A percentile compares a stretch with the other conserved stretches of the same genome.
phyloP scores from a whole-genome alignment of 2,888 invertebrate species.

The Enchytraeus crypticus region DNA sequence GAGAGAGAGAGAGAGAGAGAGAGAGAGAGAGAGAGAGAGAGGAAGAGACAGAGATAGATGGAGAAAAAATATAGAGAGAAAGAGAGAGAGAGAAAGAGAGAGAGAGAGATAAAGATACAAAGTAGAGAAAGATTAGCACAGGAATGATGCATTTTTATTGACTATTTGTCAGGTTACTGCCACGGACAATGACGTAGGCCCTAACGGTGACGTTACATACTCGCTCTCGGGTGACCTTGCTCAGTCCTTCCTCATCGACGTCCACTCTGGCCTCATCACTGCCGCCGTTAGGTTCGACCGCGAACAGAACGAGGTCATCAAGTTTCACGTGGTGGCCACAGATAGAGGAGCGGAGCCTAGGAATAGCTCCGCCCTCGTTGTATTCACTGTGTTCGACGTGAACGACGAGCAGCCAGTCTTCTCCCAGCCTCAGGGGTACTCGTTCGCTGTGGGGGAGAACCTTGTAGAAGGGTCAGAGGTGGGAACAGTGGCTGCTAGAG shows the following conservation, averaged over 20 bases:
- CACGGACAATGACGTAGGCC: slow-evolving; percentile 66
- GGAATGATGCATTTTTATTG: slow-evolving; percentile 42
- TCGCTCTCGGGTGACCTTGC: slow-evolving; percentile 64
- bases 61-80: too few species aligned
- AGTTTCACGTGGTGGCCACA: slow-evolving; percentile 65
- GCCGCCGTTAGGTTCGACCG: slow-evolving; percentile 24
- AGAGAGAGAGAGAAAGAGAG: too few species aligned
- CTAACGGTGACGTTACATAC: slow-evolving; percentile 73
- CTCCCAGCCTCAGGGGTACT: slow-evolving; percentile 15
- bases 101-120: too few species aligned
- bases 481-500: slow-evolving; percentile 21
- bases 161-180: slow-evolving; percentile 68
- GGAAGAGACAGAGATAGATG: too few species aligned
- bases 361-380: slow-evolving; percentile 72
- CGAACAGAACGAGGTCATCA: slow-evolving; percentile 35
- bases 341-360: slow-evolving; percentile 73
- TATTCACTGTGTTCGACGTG: slow-evolving; percentile 20
- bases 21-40: too few species aligned
- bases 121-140: too few species aligned
- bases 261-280: slow-evolving; percentile 46
- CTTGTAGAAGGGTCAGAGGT: slow-evolving; percentile 39
- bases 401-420: slow-evolving; percentile 25
- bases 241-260: slow-evolving; percentile 36
- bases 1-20: too few species aligned
- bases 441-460: slow-evolving; percentile 24